Percentiles rank a stretch among this genome's conserved stretches.
phyloP scores from a whole-genome alignment of 30 jellyfish, hydroid and myxozoan genomes.

The Pseudorhiza aurosa region DNA sequence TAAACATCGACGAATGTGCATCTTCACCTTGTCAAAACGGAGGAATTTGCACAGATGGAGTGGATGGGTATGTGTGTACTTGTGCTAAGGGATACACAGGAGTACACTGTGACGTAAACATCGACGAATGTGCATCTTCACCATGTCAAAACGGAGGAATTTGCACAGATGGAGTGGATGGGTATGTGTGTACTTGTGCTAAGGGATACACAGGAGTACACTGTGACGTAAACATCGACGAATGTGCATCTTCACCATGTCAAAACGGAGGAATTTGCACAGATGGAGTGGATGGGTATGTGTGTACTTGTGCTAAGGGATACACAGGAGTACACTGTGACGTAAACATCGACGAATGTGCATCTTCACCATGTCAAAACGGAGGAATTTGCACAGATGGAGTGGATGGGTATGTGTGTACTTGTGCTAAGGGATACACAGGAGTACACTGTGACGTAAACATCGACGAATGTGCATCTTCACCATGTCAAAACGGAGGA shows the following conservation, averaged over 20 bases:
- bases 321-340: slow-evolving; percentile 66
- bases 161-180: slow-evolving; percentile 56
- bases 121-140: slow-evolving; percentile 53
- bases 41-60: slow-evolving; percentile 59
- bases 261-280: slow-evolving; percentile 53
- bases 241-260: slow-evolving; percentile 60
- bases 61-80: slow-evolving; percentile 51
- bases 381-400: slow-evolving; percentile 60
- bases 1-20: slow-evolving; percentile 52
- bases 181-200: slow-evolving; percentile 41
- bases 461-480: slow-evolving; percentile 44
- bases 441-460: slow-evolving; percentile 45
- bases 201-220: slow-evolving; percentile 58
- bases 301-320: slow-evolving; percentile 62
- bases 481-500: slow-evolving; percentile 55
- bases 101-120: slow-evolving; percentile 30
- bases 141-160: slow-evolving; percentile 68
- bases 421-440: slow-evolving; percentile 45
- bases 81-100: slow-evolving; percentile 68
- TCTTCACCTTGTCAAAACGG: slow-evolving; percentile 51
- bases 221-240: slow-evolving; percentile 53
- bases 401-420: slow-evolving; percentile 26
- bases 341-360: slow-evolving; percentile 55
- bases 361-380: slow-evolving; percentile 55
- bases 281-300: slow-evolving; percentile 36